Evolutionary conservation across 2,113 vertebrate species (phyloP).

Genomic region (Meles meles): DNA sequence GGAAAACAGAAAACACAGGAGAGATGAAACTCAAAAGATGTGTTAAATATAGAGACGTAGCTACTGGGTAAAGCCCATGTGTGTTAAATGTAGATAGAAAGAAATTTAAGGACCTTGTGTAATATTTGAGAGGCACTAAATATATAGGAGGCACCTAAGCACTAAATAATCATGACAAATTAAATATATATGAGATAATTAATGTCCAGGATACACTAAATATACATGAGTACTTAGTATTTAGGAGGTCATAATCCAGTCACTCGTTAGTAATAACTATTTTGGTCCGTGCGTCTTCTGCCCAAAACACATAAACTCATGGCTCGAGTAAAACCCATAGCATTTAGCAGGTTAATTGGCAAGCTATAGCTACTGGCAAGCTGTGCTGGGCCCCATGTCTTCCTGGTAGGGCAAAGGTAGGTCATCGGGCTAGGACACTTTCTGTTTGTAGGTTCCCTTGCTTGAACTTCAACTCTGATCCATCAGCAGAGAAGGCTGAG

Average conservation of each 20-base stretch:
- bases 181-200: not conserved
- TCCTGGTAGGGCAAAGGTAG: not conserved
- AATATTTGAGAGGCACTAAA: not conserved
- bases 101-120: not conserved
- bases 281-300: not conserved
- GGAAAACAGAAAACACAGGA: not conserved
- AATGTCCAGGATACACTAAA: not conserved
- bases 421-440: not conserved
- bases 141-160: not conserved
- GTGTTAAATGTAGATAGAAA: not conserved
- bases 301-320: not conserved
- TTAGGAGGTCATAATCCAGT: constrained; percentile 27
- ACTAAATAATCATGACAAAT: constrained; percentile 31
- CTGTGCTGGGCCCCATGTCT: not conserved
- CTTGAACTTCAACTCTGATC: not conserved
- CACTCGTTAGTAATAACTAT: not conserved
- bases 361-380: not conserved
- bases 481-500: not conserved
- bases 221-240: constrained; percentile 46
- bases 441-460: not conserved
- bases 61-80: not conserved
- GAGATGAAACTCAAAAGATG: not conserved
- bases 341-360: not conserved
- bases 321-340: not conserved
- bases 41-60: not conserved